Evolutionary conservation across 2,797 vertebrate genomes (phyloP).

Genomic region (Trematomus bernacchii): DNA sequence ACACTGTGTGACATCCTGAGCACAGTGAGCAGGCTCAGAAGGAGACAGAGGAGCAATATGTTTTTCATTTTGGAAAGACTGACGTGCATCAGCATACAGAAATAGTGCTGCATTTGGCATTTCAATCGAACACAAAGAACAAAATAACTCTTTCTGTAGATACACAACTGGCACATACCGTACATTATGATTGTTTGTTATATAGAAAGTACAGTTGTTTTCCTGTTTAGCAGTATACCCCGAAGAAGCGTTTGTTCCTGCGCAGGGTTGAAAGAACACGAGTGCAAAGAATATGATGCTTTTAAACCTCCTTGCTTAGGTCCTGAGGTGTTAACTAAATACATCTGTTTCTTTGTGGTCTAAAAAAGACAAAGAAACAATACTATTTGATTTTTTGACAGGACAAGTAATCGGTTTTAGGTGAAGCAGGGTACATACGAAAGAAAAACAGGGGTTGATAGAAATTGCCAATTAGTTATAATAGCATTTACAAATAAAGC

Average conservation of each 20-base stretch:
- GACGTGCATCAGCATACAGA: slow-evolving; percentile 18
- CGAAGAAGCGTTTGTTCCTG: neutral
- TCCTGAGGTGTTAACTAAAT: neutral
- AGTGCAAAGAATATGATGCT: neutral
- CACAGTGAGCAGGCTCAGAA: slow-evolving; percentile 9
- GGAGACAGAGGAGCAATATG: slow-evolving; percentile 11
- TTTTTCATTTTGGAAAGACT: slow-evolving; percentile 44
- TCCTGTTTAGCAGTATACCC: neutral
- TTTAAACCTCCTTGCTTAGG: neutral
- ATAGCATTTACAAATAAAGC: neutral
- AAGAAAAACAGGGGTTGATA: neutral
- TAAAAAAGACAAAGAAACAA: neutral
- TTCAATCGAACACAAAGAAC: neutral
- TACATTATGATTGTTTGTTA: neutral
- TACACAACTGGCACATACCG: neutral
- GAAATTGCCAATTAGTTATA: neutral
- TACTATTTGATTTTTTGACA: neutral
- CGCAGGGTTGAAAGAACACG: neutral
- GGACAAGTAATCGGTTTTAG: neutral
- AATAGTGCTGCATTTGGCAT: slow-evolving; percentile 15
- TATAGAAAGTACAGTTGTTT: neutral
- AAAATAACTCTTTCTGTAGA: neutral
- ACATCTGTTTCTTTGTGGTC: neutral
- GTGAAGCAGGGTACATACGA: too few species aligned
- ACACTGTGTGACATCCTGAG: slow-evolving; percentile 47